Base-by-base conservation (phyloP, 53 echinoderm and acorn worm species). In the Holothuria scabra region DNA sequence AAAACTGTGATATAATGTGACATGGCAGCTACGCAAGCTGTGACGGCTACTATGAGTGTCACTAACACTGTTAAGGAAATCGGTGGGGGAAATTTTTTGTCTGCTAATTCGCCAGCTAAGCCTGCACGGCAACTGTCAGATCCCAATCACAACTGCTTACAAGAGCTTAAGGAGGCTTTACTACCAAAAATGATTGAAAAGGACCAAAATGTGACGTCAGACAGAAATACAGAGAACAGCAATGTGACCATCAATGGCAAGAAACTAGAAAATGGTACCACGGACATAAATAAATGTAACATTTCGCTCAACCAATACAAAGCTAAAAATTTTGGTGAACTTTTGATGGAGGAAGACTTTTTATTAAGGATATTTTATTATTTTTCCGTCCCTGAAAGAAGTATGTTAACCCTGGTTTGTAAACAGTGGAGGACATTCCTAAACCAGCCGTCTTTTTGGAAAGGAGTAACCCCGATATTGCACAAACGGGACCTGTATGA, bases 401-500 rank as follows among this genome's bases (percentile, higher is more conserved):
- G 99, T 65, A 72, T 92, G 59, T 91, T 99, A 56, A 91, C 99
- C 14, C 92, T 93, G 66, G 99, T 99, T 12, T 99, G 99, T 84
- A 94, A 87, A 83, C 82, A 83, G 85, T 99, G 99, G 99, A 94
- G 89, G 75, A 89, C 84, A 26, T 61, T 99, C 24, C 85, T 95
- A 13, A 95, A 99, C 59, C 94, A 93, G 33, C 88, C 94, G 0
- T 86, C 83, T 58, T 99, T 88, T 62, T 99, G 99, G 99, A 92
- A 86, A 85, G 46, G 79, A 41, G 90, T 95, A 48, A 86, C 92
- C 10, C 99, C 99, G 21, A 99, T 99, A 32, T 85, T 99, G 16
- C 99, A 99, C 52, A 92, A 90, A 74, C 84, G 99, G 72, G 99
- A 99, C 67, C 85, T 99, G 30, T 99, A 99, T 59, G 99, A 99